Evolutionary conservation across 2,888 invertebrate species (phyloP), one percentile per base, ranked within the genome.

Genomic region (Sialis fuliginosa): DNA sequence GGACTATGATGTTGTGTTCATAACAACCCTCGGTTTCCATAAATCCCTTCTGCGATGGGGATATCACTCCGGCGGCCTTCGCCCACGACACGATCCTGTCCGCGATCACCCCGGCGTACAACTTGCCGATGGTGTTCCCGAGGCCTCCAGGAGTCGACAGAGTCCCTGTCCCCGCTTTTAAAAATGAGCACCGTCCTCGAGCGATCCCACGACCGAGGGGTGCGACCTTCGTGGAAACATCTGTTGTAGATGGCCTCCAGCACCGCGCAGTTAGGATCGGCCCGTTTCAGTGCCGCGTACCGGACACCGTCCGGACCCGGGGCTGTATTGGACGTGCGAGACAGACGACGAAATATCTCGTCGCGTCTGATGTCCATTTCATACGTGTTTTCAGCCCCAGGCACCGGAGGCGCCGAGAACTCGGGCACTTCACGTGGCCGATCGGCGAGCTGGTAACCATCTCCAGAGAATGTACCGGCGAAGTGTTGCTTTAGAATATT

Each of bases 1-100:
- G 58, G n/a, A 61, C 46, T 37, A 58, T 51, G 50, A 56, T 63
- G 50, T 61, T 63, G 49, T 62, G 60, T 49, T 62, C 61, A 4
- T 54, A 50, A 34, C 57, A 60, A 0, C 60, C 61, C 48, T 63
- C 58, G 39, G 52, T 52, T 4, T 56, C 54, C 45, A 59, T 54
- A 49, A 64, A 64, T 12, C 61, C 61, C 51, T 64, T 65, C 48
- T 65, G 63, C 5, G 37, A 40, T 1, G 45, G 34, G 6, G 48
- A 48, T n/a, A 57, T 48, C 6, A 48, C 44, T 1, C 49, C 6
- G 39, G 52, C 45, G 0, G 7, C 5, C 2, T 13, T 32, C 4
- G 49, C 46, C 56, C 56, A 56, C 7, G 39, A 12, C 0, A 52
- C 49, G 6, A 60, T 44, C 9, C 57, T 46, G 8, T 48, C 48